Conservation (phyloP, 2,888 invertebrate species). For the Drosophila bunnanda region DNA sequence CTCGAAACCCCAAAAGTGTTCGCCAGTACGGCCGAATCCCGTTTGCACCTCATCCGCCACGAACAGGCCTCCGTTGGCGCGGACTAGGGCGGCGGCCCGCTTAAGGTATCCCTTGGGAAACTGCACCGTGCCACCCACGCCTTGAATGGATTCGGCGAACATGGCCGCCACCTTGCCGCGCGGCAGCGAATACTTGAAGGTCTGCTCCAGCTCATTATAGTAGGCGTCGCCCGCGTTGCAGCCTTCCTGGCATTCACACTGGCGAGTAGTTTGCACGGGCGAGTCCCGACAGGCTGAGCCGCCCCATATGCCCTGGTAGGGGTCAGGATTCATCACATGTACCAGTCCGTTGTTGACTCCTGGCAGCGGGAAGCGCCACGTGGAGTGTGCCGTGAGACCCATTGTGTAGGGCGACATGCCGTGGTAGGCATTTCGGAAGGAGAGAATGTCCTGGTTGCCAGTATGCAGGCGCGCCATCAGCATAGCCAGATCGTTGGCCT, state of each 20-base stretch:
- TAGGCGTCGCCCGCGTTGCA: conserved; percentile 93
- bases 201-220: conserved; percentile 89
- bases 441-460: conserved; percentile 92
- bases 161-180: conserved; percentile 93
- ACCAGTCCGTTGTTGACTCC: conserved; percentile 89
- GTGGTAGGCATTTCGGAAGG: conserved; percentile 95
- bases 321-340: conserved; percentile 96
- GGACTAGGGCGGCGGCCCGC: conserved; percentile 91
- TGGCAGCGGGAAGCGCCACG: conserved; percentile 91
- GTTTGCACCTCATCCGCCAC: conserved; percentile 98
- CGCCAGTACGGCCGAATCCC: conserved; percentile 97
- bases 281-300: conserved; percentile 95
- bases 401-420: conserved; percentile 94
- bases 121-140: conserved; percentile 97
- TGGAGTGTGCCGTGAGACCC: conserved; percentile 92
- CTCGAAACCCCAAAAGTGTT: conserved; percentile 98
- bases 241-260: conserved; percentile 88
- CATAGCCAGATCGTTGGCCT: conserved; percentile 98
- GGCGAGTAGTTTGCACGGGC: conserved; percentile 89
- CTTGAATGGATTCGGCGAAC: conserved; percentile 98
- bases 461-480: conserved; percentile 94
- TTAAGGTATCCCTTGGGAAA: conserved; percentile 95
- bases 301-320: conserved; percentile 95
- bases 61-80: conserved; percentile 93
- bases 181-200: conserved; percentile 91